These are phyloP conservation scores for Ormyrus pomaceus DNA, from an alignment of 2,888 invertebrate species.

Conservation along the genomic window DNA sequence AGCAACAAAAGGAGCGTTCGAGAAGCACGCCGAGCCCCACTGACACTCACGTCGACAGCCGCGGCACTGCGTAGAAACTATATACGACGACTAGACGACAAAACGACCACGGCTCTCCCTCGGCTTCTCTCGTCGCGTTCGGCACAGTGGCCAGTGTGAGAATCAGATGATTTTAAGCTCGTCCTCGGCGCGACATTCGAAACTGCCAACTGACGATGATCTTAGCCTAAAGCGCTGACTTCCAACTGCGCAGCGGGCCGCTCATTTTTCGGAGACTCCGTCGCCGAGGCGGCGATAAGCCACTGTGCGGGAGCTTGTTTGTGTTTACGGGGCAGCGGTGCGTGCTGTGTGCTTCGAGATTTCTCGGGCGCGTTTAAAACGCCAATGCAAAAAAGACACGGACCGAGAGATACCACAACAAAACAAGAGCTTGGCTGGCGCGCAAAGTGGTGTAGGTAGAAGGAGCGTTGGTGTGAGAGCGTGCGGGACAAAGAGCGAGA, in stretches of 20 bases:
- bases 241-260: too few species aligned
- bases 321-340: not conserved
- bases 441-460: not conserved
- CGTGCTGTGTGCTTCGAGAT: not conserved
- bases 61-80: too few species aligned
- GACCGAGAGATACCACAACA: slow-evolving; percentile 32
- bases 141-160: not conserved
- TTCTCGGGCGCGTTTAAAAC: not conserved
- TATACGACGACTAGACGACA: too few species aligned
- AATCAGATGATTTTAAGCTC: slow-evolving; percentile 48
- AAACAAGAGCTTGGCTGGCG: slow-evolving; percentile 21
- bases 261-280: too few species aligned
- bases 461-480: slow-evolving; percentile 2
- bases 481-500: slow-evolving; percentile 50
- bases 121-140: too few species aligned
- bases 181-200: slow-evolving; percentile 50
- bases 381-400: slow-evolving; percentile 58
- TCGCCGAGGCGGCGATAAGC: too few species aligned
- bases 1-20: not conserved
- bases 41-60: too few species aligned
- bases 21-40: not conserved
- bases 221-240: too few species aligned
- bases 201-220: slow-evolving; percentile 11
- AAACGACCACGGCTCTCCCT: too few species aligned
- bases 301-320: too few species aligned